Percentiles rank a stretch among this genome's conserved stretches.
Evolutionary conservation across 2,888 invertebrate genomes (phyloP).

Genomic region (Cylindroiulus punctatus): DNA sequence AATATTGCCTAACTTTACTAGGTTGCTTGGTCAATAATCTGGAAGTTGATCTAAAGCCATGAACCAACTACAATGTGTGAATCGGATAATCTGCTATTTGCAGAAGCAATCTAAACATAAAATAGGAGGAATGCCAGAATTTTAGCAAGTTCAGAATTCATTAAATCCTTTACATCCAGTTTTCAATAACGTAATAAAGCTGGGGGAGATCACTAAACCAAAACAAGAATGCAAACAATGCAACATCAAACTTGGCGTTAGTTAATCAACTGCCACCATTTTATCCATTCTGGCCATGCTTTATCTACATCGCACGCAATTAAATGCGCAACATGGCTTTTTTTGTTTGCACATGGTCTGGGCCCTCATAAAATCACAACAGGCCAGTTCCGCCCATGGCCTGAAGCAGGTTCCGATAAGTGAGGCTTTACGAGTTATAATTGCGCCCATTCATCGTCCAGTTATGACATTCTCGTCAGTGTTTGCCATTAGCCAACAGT

Average conservation of each 20-base stretch:
- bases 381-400: not conserved
- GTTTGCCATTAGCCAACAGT: slow-evolving; percentile 21
- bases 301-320: not conserved
- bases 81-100: too few relatives aligned
- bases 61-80: too few relatives aligned
- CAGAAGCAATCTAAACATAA: too few relatives aligned
- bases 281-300: slow-evolving; percentile 9
- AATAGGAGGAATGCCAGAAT: not conserved
- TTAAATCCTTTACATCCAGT: not conserved
- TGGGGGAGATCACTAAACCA: not conserved
- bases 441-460: not conserved
- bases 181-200: not conserved
- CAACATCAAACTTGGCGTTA: not conserved
- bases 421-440: not conserved
- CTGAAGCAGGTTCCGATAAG: slow-evolving; percentile 5
- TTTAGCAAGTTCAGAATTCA: not conserved
- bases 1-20: too few relatives aligned
- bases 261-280: not conserved
- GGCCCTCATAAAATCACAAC: not conserved
- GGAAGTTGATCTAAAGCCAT: too few relatives aligned
- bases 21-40: too few relatives aligned
- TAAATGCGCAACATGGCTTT: not conserved
- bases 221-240: not conserved
- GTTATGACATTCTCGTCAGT: not conserved
- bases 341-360: not conserved